Conservation (phyloP, 2,888 invertebrate species). For the Tenthredo notha region DNA sequence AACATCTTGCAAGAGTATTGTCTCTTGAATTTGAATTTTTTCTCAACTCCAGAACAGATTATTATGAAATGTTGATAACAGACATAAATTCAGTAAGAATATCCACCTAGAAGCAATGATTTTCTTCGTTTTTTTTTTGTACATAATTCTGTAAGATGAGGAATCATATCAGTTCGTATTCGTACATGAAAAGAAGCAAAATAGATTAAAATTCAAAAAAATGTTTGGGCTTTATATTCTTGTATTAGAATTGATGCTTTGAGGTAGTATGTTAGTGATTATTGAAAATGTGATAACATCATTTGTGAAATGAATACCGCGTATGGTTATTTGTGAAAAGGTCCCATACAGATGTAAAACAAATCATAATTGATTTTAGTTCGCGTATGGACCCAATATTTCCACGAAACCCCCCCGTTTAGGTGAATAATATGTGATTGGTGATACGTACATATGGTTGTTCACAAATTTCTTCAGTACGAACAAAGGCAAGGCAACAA, state of each 20-base stretch:
- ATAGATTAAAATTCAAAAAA: neutral
- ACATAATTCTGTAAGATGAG: neutral
- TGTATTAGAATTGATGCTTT: neutral
- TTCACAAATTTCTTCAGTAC: neutral
- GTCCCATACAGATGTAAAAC: too few species aligned
- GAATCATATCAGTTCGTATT: neutral
- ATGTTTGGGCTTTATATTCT: too few species aligned
- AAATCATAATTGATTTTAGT: neutral
- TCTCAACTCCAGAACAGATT: neutral
- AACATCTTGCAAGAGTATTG: neutral
- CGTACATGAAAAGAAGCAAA: neutral
- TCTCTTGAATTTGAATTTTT: neutral
- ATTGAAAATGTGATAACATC: neutral
- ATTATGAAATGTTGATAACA: neutral
- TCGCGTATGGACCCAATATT: neutral
- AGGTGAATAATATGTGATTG: neutral
- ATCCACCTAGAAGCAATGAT: neutral
- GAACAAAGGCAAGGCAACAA: neutral
- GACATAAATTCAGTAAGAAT: neutral
- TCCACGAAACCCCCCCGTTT: neutral
- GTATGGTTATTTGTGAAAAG: neutral
- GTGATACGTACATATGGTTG: constrained; percentile 5
- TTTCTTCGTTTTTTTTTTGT: neutral
- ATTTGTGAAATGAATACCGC: neutral
- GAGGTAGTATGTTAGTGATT: neutral